phyloP scores from a whole-genome alignment of 2,797 vertebrate genomes.

The Crenuchus spilurus region DNA sequence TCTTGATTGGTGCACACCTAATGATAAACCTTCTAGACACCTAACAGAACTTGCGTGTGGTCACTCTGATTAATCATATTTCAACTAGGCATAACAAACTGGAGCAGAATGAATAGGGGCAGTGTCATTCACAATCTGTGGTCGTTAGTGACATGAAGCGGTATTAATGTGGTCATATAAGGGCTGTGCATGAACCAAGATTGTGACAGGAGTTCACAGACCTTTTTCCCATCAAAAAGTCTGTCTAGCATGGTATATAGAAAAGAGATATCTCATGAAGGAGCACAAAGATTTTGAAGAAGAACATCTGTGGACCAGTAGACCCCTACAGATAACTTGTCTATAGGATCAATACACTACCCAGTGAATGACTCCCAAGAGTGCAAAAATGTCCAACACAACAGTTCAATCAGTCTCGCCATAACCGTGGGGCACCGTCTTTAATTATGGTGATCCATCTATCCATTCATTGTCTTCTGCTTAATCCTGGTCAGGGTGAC shows the following conservation, averaged over 20 bases:
- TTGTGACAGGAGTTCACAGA: constrained; percentile 45
- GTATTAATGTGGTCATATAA: constrained; percentile 59
- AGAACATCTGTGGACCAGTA: constrained; percentile 59
- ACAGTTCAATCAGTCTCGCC: constrained; percentile 71
- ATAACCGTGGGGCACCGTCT: constrained; percentile 58
- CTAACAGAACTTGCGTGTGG: neutral
- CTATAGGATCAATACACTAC: constrained; percentile 70
- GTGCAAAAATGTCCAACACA: constrained; percentile 29
- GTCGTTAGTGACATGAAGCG: constrained; percentile 51
- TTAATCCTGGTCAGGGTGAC: too few relatives aligned
- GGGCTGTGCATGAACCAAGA: constrained; percentile 54
- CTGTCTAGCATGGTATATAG: constrained; percentile 58
- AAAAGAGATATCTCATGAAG: constrained; percentile 58
- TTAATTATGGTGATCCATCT: too few relatives aligned
- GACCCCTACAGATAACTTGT: constrained; percentile 42
- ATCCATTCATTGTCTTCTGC: too few relatives aligned
- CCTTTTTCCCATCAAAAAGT: constrained; percentile 61
- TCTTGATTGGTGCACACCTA: too few relatives aligned
- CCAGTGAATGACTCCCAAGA: constrained; percentile 18
- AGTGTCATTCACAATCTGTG: neutral
- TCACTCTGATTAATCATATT: neutral
- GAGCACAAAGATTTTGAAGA: constrained; percentile 58
- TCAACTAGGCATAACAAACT: constrained; percentile 8
- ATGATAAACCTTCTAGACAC: neutral
- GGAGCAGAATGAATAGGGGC: constrained; percentile 21